These are phyloP conservation scores for Ploceus nigricollis DNA, from an alignment of 2,113 vertebrate species.

Conservation along the genomic window DNA sequence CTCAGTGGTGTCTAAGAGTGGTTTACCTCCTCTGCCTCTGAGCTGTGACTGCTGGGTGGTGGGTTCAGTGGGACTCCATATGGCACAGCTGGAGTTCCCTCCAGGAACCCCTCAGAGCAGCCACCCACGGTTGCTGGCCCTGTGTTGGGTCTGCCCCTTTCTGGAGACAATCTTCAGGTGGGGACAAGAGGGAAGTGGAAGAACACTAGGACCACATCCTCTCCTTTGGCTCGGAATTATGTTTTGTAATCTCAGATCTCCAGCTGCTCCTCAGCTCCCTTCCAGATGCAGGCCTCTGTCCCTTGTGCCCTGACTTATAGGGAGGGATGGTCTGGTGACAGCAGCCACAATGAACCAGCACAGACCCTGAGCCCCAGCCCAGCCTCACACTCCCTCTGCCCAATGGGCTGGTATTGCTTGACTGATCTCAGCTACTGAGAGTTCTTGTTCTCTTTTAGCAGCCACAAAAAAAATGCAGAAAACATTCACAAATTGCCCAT, in stretches of 20 bases:
- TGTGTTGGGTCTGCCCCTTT: background rate
- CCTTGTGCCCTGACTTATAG: rapidly evolving
- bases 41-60: rapidly evolving
- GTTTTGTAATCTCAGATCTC: background rate
- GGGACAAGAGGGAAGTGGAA: background rate
- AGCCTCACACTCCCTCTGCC: background rate
- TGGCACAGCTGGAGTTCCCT: background rate
- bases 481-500: background rate
- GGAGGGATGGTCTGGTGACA: background rate
- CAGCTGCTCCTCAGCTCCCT: background rate
- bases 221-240: rapidly evolving
- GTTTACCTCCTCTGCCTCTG: rapidly evolving
- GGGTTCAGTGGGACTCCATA: rapidly evolving
- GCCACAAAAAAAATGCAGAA: background rate
- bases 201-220: too few species aligned
- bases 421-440: background rate
- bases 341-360: background rate
- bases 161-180: background rate
- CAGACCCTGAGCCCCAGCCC: background rate
- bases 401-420: background rate
- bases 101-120: background rate
- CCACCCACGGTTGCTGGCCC: rapidly evolving
- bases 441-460: background rate
- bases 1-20: background rate
- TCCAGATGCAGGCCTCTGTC: background rate